These are phyloP conservation scores for Gymnocheta viridis DNA, from an alignment of 2,888 invertebrate genomes.

Conservation along the genomic window DNA sequence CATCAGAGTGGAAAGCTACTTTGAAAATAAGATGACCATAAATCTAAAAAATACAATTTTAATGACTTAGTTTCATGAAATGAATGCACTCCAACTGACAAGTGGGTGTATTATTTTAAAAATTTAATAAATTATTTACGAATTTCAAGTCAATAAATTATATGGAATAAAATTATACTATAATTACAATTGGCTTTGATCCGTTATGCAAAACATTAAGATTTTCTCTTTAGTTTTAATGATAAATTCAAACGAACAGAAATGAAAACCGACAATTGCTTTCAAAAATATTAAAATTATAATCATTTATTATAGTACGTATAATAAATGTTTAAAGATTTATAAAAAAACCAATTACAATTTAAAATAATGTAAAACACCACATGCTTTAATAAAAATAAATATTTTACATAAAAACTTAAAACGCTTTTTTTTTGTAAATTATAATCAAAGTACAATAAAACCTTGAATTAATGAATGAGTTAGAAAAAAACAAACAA, in stretches of 20 bases:
- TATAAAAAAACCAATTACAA: not conserved
- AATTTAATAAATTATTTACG: constrained; percentile 23
- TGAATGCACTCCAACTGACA: not conserved
- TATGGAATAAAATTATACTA: constrained; percentile 17
- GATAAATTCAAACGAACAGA: constrained; percentile 9
- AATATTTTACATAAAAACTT: constrained; percentile 26
- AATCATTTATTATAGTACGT: too few species aligned
- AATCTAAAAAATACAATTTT: not conserved
- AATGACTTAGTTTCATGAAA: not conserved
- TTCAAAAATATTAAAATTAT: constrained; percentile 48
- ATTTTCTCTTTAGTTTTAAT: constrained; percentile 27
- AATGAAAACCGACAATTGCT: constrained; percentile 31
- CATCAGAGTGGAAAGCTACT: not conserved
- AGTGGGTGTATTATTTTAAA: constrained; percentile 15
- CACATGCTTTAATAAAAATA: constrained; percentile 5
- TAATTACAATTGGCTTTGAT: not conserved
- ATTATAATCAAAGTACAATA: constrained; percentile 26
- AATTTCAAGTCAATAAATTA: constrained; percentile 17
- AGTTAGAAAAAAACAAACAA: not conserved
- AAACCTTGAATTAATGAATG: constrained; percentile 52
- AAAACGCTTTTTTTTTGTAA: not conserved
- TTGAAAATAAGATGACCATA: not conserved
- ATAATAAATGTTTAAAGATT: constrained; percentile 4
- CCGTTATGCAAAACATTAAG: constrained; percentile 3
- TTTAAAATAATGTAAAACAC: constrained; percentile 11